Conservation (phyloP, 2,113 vertebrate species). For the Pomatorhinus ruficollis region DNA sequence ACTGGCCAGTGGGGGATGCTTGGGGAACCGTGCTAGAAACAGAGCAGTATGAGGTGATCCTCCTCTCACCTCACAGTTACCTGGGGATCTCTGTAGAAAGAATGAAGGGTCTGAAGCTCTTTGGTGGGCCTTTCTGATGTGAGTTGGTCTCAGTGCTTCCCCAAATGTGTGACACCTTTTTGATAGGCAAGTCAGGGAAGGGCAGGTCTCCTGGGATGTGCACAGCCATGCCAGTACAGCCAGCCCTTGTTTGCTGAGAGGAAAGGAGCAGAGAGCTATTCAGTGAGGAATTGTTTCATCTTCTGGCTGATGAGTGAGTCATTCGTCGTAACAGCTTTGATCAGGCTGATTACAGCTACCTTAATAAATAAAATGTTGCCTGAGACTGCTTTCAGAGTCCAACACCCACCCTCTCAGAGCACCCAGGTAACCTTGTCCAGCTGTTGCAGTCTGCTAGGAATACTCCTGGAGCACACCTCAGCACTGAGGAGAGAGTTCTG, state of each 20-base stretch:
- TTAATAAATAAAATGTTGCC: neutral
- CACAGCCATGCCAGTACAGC: neutral
- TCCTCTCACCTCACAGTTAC: neutral
- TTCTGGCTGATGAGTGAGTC: neutral
- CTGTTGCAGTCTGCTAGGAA: neutral
- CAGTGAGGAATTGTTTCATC: neutral
- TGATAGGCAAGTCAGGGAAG: rapidly evolving
- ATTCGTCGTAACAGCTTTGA: neutral
- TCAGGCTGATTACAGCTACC: neutral
- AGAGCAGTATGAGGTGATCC: neutral
- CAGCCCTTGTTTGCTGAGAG: neutral
- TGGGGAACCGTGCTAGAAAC: neutral
- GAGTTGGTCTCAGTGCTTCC: neutral
- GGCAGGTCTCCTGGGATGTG: neutral
- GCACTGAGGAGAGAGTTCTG: neutral
- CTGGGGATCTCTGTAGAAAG: neutral
- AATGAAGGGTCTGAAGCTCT: neutral
- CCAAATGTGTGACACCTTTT: neutral
- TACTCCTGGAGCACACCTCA: neutral
- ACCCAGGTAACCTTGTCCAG: neutral
- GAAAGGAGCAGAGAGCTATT: neutral
- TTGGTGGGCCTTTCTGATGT: neutral
- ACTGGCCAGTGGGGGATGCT: rapidly evolving
- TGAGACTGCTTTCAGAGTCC: neutral
- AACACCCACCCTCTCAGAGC: neutral